Evolutionary conservation across 1,140 invertebrate species (phyloP).

Genomic region (Drosophila truncata): DNA sequence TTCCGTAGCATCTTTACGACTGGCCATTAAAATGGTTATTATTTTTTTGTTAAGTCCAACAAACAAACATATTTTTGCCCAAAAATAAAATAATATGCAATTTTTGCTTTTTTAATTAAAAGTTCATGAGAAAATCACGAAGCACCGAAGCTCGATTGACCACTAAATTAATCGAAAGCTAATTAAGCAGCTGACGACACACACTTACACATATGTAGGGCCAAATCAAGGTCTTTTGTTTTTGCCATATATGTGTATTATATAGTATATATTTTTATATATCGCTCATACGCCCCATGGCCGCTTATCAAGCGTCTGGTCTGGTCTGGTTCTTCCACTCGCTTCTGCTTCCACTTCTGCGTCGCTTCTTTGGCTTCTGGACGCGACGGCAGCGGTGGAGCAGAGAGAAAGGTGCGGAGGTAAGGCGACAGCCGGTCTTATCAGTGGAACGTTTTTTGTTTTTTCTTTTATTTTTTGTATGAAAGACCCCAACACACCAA

Average conservation of each 20-base stretch:
- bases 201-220: conserved; percentile 20
- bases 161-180: conserved; percentile 74
- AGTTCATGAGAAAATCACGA: conserved; percentile 38
- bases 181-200: conserved; percentile 76
- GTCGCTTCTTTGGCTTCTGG: conserved; percentile 49
- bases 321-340: conserved; percentile 38
- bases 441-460: conserved; percentile 34
- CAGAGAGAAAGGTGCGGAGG: conserved; percentile 8
- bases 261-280: conserved; percentile 7
- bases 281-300: conserved; percentile 47
- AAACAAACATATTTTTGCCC: neutral
- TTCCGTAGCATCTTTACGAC: conserved; percentile 38
- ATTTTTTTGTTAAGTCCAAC: conserved; percentile 12
- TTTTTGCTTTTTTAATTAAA: conserved; percentile 27
- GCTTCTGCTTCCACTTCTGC: conserved; percentile 40
- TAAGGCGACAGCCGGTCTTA: conserved; percentile 44
- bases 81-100: conserved; percentile 1
- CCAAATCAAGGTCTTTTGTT: conserved; percentile 59
- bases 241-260: conserved; percentile 32
- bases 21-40: conserved; percentile 24
- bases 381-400: neutral
- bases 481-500: conserved; percentile 24
- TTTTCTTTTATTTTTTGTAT: conserved; percentile 12
- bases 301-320: conserved; percentile 54
- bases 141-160: conserved; percentile 38